Conservation (phyloP, 2,113 vertebrate genomes). For the Forbesichthys papilliferus region DNA sequence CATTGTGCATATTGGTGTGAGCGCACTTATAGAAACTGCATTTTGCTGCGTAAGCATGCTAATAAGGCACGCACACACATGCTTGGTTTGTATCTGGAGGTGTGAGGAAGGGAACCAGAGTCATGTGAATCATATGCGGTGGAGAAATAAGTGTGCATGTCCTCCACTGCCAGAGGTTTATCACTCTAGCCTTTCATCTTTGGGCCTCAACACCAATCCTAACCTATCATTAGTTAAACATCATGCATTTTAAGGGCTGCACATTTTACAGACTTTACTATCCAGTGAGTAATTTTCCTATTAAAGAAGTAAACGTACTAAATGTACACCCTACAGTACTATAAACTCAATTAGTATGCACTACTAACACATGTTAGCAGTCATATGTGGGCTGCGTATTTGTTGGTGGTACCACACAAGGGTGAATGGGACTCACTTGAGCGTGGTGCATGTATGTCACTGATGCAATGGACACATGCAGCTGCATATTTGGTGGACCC, state of each 20-base stretch:
- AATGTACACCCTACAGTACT: conserved; percentile 5
- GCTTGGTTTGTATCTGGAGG: too few relatives aligned
- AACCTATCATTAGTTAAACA: conserved; percentile 43
- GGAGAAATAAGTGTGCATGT: too few relatives aligned
- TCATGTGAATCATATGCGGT: too few relatives aligned
- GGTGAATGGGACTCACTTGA: conserved; percentile 15
- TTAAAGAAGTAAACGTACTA: conserved; percentile 42
- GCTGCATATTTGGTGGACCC: conserved; percentile 53
- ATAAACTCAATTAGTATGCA: conserved; percentile 16
- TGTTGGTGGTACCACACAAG: conserved; percentile 39
- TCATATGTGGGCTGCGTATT: conserved; percentile 47
- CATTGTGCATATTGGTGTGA: background rate
- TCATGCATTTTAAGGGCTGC: conserved; percentile 46
- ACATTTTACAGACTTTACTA: conserved; percentile 42
- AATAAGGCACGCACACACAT: too few relatives aligned
- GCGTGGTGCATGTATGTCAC: conserved; percentile 28
- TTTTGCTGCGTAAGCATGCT: too few relatives aligned
- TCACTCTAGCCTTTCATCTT: conserved; percentile 19
- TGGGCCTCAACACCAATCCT: conserved; percentile 3
- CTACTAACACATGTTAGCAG: conserved; percentile 4
- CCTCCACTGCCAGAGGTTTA: conserved; percentile 1
- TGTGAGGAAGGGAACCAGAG: too few relatives aligned
- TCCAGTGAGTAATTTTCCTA: conserved; percentile 25
- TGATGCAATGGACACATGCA: conserved; percentile 53
- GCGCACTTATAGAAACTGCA: conserved; percentile 5